A percentile compares a stretch with the other conserved stretches of the same genome.
Conservation (phyloP, 2,797 vertebrate genomes). For the Podarcis lilfordi region DNA sequence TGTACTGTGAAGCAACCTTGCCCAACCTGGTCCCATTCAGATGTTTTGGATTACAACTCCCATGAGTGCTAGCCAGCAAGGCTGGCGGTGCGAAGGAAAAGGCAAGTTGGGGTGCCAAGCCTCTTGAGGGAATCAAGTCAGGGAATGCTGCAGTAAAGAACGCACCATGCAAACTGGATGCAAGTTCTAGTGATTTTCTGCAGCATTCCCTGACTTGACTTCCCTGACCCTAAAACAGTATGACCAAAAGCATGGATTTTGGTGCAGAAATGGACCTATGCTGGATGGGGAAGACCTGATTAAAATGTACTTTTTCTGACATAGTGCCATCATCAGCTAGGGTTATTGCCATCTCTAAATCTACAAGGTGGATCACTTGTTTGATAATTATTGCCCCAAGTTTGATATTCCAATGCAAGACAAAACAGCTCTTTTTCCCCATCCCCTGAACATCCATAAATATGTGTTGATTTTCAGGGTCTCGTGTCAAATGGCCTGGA, state of each 20-base stretch:
- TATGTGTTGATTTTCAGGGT: not conserved
- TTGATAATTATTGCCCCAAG: not conserved
- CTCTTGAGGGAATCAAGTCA: too few relatives aligned
- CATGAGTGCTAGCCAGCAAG: too few relatives aligned
- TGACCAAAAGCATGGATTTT: not conserved
- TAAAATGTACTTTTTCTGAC: not conserved
- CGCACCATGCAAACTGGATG: not conserved
- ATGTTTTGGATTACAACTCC: too few relatives aligned
- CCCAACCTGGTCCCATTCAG: too few relatives aligned
- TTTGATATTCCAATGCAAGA: not conserved
- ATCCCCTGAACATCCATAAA: not conserved
- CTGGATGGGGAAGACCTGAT: not conserved
- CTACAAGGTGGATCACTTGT: not conserved
- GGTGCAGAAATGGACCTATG: not conserved
- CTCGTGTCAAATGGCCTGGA: not conserved
- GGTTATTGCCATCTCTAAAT: not conserved
- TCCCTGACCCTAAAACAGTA: not conserved
- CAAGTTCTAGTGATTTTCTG: not conserved
- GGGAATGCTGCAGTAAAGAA: not conserved
- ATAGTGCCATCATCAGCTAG: not conserved
- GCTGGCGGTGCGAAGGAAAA: too few relatives aligned
- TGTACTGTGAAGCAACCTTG: not conserved
- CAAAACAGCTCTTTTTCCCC: not conserved
- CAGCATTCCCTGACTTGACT: not conserved
- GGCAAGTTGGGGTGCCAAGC: too few relatives aligned